Conservation (phyloP, 2,113 vertebrate genomes). For the Tupaia tana region DNA sequence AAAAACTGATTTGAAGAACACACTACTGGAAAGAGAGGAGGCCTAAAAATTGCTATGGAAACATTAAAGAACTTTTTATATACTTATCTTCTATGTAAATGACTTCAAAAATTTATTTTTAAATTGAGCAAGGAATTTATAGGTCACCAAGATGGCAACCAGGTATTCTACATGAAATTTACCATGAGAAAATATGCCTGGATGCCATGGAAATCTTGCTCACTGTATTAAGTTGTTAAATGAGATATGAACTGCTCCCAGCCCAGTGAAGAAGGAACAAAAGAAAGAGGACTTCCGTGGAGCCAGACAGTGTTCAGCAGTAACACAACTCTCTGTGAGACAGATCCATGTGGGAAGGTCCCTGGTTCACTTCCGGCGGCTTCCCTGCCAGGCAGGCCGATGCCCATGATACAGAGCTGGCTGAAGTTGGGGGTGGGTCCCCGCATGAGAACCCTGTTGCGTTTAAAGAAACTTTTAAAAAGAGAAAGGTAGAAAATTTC, state of each 20-base stretch:
- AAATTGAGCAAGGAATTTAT: not conserved
- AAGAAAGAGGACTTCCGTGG: not conserved
- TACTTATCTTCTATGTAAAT: not conserved
- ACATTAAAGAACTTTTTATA: slow-evolving; percentile 30
- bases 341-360: too few species aligned
- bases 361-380: too few species aligned
- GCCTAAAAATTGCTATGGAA: slow-evolving; percentile 72
- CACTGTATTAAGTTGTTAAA: slow-evolving; percentile 67
- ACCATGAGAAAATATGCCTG: not conserved
- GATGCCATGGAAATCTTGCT: not conserved
- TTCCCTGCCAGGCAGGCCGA: too few species aligned
- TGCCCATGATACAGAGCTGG: too few species aligned
- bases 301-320: too few species aligned
- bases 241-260: slow-evolving; percentile 65
- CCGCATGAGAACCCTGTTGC: too few species aligned
- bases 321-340: too few species aligned
- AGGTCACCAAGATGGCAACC: not conserved
- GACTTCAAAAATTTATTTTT: not conserved
- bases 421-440: too few species aligned
- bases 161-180: slow-evolving; percentile 1
- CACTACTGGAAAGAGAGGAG: slow-evolving; percentile 56
- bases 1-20: slow-evolving; percentile 66
- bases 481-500: not conserved
- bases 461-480: too few species aligned
- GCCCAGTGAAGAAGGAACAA: not conserved